Conservation (phyloP, 2,113 vertebrate species). For the Nansenia antarctica region DNA sequence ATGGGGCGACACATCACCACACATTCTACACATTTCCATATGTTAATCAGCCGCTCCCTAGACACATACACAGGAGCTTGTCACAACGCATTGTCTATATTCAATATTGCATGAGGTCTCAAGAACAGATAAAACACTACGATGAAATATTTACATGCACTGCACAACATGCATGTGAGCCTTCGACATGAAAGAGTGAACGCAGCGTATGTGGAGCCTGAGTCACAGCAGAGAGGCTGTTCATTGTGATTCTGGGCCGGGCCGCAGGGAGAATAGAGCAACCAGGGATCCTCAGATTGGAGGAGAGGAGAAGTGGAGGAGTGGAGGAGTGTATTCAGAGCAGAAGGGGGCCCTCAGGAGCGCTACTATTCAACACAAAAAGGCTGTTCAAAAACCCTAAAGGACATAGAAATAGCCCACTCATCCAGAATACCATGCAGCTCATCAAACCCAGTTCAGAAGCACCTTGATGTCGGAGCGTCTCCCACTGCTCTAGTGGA, state of each 20-base stretch:
- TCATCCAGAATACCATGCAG: slow-evolving; percentile 48
- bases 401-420: slow-evolving; percentile 50
- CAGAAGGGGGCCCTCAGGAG: not conserved
- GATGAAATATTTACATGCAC: slow-evolving; percentile 46
- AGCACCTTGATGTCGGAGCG: slow-evolving; percentile 34
- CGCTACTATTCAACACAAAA: slow-evolving; percentile 35
- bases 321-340: not conserved
- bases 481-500: slow-evolving; percentile 20
- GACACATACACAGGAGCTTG: slow-evolving; percentile 11
- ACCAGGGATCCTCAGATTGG: too few relatives aligned
- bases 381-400: slow-evolving; percentile 17
- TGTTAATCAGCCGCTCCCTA: too few relatives aligned
- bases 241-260: not conserved
- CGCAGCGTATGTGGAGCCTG: not conserved
- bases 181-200: slow-evolving; percentile 1
- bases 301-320: too few relatives aligned
- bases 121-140: slow-evolving; percentile 19
- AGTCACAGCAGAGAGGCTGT: not conserved
- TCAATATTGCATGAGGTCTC: slow-evolving; percentile 47
- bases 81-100: not conserved
- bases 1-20: too few relatives aligned
- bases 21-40: too few relatives aligned
- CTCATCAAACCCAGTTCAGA: slow-evolving; percentile 56
- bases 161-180: slow-evolving; percentile 12
- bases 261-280: too few relatives aligned